A percentile compares a stretch with the other conserved stretches of the same genome.
These are phyloP conservation scores for Epinephelus moara DNA, from an alignment of 2,113 vertebrate genomes.

Conservation along the genomic window DNA sequence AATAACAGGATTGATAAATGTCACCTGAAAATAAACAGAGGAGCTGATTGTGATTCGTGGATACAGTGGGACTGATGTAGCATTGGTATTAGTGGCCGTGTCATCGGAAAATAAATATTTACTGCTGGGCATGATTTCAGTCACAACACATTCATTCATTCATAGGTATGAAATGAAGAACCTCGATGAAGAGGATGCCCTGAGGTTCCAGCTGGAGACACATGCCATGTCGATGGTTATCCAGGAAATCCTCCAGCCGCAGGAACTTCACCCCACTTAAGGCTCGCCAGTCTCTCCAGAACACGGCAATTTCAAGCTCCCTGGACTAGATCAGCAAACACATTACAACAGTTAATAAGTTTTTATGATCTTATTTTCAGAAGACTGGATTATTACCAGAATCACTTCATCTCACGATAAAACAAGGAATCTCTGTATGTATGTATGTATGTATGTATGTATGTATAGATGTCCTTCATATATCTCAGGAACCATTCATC, in stretches of 20 bases:
- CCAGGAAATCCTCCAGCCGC: constrained; percentile 92
- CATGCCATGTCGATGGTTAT: constrained; percentile 89
- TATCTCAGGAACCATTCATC: too few relatives aligned
- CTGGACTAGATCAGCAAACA: constrained; percentile 84
- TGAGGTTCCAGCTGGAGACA: constrained; percentile 89
- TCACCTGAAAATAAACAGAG: constrained; percentile 84
- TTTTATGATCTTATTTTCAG: neutral
- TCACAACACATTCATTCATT: too few relatives aligned
- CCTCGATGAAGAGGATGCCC: constrained; percentile 91
- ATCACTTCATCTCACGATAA: too few relatives aligned
- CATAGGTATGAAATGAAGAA: neutral
- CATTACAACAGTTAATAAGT: neutral
- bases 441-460: too few relatives aligned
- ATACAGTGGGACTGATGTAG: neutral
- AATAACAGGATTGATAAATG: constrained; percentile 93
- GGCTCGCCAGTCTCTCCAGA: constrained; percentile 91
- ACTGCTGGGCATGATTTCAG: too few relatives aligned
- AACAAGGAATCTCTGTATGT: too few relatives aligned
- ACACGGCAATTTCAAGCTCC: constrained; percentile 90
- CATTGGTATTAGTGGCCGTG: neutral
- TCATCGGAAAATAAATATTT: neutral
- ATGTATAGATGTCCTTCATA: too few relatives aligned
- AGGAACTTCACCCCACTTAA: constrained; percentile 91
- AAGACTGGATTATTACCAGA: neutral
- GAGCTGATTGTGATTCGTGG: neutral